Evolutionary conservation across 2,888 invertebrate genomes (phyloP), one percentile per base, ranked within the genome.

Genomic region (Drosophila borealis): DNA sequence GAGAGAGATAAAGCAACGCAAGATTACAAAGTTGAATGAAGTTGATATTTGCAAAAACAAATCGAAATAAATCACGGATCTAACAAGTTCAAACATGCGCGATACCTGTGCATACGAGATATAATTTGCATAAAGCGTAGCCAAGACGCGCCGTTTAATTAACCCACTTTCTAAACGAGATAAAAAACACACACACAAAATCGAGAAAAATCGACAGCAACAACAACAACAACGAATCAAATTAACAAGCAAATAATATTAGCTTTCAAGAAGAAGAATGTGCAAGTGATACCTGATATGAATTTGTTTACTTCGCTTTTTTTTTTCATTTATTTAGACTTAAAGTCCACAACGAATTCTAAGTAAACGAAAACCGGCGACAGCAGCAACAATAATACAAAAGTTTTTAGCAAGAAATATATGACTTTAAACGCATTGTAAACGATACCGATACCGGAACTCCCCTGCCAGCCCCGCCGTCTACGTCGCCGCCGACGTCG

Each of bases 121-220:
- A 61, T 53, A 65, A 81, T 87, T 81, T 74, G 64, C 87, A 87
- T 89, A 71, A 59, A 76, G 69, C 84, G 66, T 70, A 68, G 55
- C 72, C 51, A 78, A 88, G 78, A 72, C 80, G 80, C 80, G 70
- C 57, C 67, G 45, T 66, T 70, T 70, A 73, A 81, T 67, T 84
- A 88, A 89, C 88, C 85, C 70, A 86, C 85, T 86, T 86, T 86
- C 89, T 89, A 86, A 87, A 85, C 87, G 82, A 88, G 64, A 65
- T 57, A 49, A 70, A 62, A 51, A 59, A 49, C 17, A 74, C 64
- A 62, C 41, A 78, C 51, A 75, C 50, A 66, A 68, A 73, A 62
- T 64, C 67, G 53, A 81, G 54, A 69, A 82, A 56, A 65, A 80
- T 34, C 73, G 61, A 67, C 63, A 55, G 13, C 53, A 69, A 36